phyloP scores from a whole-genome alignment of 2,888 invertebrate species.

The Troides aeacus region DNA sequence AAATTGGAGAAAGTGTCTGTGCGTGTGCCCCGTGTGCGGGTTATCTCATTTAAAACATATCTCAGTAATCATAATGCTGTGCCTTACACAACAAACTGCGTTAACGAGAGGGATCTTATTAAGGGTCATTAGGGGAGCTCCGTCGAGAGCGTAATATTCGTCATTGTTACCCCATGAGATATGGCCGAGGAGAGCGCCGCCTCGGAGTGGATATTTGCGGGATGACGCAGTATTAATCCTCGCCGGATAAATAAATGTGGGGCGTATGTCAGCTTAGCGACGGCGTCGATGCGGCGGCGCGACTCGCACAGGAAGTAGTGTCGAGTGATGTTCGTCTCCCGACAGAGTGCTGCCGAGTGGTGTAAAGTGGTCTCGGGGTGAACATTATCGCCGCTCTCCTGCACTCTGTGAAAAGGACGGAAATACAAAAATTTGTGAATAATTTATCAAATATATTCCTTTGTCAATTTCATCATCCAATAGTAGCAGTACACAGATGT shows the following conservation, averaged over 20 bases:
- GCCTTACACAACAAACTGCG: neutral
- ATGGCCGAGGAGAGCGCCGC: conserved; percentile 50
- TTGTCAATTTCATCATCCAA: no score
- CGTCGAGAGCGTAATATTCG: conserved; percentile 34
- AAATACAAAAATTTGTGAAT: no score
- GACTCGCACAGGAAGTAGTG: conserved; percentile 23
- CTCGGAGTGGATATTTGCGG: conserved; percentile 56
- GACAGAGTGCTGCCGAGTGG: conserved; percentile 10
- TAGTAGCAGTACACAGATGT: no score
- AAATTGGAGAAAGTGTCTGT: no score
- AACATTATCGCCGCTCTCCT: no score
- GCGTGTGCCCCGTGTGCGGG: no score
- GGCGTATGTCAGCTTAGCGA: conserved; percentile 56
- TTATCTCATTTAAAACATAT: no score
- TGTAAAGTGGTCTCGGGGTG: neutral
- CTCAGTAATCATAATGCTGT: neutral
- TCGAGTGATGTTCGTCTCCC: conserved; percentile 8
- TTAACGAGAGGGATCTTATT: conserved; percentile 5
- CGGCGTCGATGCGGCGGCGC: conserved; percentile 45
- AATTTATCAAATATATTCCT: no score
- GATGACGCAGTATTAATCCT: conserved; percentile 71
- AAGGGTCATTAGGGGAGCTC: conserved; percentile 38
- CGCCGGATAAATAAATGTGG: conserved; percentile 71
- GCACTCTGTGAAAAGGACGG: no score
- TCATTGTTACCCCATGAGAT: conserved; percentile 46